Conservation (phyloP, 1,140 invertebrate species). For the Drosophila quadrilineata region DNA sequence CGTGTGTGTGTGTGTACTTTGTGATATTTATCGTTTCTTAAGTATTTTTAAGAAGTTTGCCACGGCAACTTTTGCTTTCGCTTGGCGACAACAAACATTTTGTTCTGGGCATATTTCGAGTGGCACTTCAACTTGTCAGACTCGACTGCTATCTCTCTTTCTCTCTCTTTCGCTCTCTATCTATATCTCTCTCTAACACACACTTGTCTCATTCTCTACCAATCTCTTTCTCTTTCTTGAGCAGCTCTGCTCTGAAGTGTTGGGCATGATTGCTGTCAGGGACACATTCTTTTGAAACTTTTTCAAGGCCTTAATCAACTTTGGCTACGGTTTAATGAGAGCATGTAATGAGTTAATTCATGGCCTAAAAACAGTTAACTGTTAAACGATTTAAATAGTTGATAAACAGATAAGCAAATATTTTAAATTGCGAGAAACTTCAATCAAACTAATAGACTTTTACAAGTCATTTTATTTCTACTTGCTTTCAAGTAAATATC, state of each 20-base stretch:
- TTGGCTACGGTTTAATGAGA: slow-evolving; percentile 63
- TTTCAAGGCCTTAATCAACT: slow-evolving; percentile 77
- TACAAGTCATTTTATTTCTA: too few species aligned
- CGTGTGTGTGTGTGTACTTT: slow-evolving; percentile 38
- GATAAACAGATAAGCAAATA: not conserved
- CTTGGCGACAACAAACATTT: slow-evolving; percentile 63
- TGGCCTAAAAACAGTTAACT: too few species aligned
- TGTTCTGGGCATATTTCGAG: slow-evolving; percentile 69
- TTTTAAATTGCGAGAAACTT: not conserved
- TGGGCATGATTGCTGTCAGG: not conserved
- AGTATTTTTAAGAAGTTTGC: slow-evolving; percentile 78
- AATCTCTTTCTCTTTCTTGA: not conserved
- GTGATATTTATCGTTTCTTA: slow-evolving; percentile 74
- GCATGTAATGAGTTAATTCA: slow-evolving; percentile 72
- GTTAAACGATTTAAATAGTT: slow-evolving; percentile 18
- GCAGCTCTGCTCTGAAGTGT: not conserved
- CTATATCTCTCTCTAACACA: not conserved
- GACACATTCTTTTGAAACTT: slow-evolving; percentile 56
- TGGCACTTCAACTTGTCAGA: slow-evolving; percentile 67
- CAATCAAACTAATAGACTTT: too few species aligned
- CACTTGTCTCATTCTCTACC: not conserved
- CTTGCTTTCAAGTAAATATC: too few species aligned
- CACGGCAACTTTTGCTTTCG: slow-evolving; percentile 58
- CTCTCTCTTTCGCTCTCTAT: not conserved
- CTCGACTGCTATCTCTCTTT: slow-evolving; percentile 40